Base-by-base conservation (phyloP, 2,797 vertebrate species). In the Austrolebias charrua region DNA sequence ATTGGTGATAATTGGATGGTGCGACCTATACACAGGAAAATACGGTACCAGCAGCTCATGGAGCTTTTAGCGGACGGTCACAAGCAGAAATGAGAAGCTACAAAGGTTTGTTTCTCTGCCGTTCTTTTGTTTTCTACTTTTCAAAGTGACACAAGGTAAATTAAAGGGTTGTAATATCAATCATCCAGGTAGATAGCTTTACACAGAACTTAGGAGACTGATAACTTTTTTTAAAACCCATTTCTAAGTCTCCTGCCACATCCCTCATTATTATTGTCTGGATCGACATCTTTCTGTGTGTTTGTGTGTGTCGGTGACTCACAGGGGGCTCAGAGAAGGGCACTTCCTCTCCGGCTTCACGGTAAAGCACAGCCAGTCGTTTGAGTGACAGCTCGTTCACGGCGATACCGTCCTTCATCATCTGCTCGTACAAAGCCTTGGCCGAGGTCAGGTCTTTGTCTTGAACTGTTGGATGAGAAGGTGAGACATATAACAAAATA, bases 271-370 rank as follows among this genome's bases (percentile, higher is more conserved):
- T 40, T 19, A 24, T 1, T 33, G 40, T 49, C 29, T 43, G 12
- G 38, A 28, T 38, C 11, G 4, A 20, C 59, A 55, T n/a, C 1
- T 24, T 6, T 31, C 6, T 1, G 38, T 38, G 20, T 49, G 18
- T 58, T 24, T 15, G 81, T 78, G 50, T 28, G 63, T 11, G 52
- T 8, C 54, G 1, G 18, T 11, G 33, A 94, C 96, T 96, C 92
- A 99, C 97, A 33, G 95, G 93, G 70, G 96, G 97, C 68, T 98
- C 97, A 0, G 82, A 2, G 84, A 98, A 98, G 75, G 96, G 96
- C 60, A 86, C 77, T 0, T 82, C 51, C 82, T 96, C 93, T 66
- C 94, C 94, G 3, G 72, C 87, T 0, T 86, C 55, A 55, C 79
- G 94, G 91, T 97, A 94, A 56, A 98, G 86, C 55, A 3, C 0